Percentiles rank a stretch among this genome's conserved stretches.
These are phyloP conservation scores for Bombus confusus DNA, from an alignment of 1,140 invertebrate genomes.

Conservation along the genomic window DNA sequence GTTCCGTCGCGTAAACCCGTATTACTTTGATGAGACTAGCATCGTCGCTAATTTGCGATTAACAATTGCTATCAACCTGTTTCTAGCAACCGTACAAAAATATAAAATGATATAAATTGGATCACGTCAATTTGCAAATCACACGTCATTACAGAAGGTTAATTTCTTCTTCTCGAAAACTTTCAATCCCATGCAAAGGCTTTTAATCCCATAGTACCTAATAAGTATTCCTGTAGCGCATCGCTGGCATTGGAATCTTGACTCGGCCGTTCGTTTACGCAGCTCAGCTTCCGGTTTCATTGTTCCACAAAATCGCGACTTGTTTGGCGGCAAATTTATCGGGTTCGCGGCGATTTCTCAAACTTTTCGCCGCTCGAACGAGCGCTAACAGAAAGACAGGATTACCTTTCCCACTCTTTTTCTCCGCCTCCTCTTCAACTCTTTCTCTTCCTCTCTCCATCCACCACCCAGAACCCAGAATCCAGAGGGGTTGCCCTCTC, in stretches of 20 bases:
- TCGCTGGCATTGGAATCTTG: background rate
- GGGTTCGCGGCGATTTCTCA: slow-evolving; percentile 75
- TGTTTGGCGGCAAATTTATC: slow-evolving; percentile 76
- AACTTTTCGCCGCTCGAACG: slow-evolving; percentile 63
- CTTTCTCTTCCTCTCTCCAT: slow-evolving; percentile 18
- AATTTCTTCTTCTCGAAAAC: background rate
- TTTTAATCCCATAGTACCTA: background rate
- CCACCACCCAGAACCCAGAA: background rate
- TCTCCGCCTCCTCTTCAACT: background rate
- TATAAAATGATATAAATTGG: too few relatives aligned
- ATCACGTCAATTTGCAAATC: too few relatives aligned
- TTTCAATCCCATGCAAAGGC: background rate
- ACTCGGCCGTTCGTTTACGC: too few relatives aligned
- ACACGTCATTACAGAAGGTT: too few relatives aligned
- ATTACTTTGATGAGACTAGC: background rate
- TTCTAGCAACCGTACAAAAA: background rate
- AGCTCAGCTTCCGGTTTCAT: slow-evolving; percentile 3
- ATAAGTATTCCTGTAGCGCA: background rate
- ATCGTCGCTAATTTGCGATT: background rate
- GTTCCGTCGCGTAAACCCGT: background rate
- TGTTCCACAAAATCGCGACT: slow-evolving; percentile 57
- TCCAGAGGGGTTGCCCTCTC: background rate
- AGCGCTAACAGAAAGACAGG: slow-evolving; percentile 44
- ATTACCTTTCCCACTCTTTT: slow-evolving; percentile 31
- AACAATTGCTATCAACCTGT: background rate